Percentiles rank a stretch among this genome's conserved stretches.
These are phyloP conservation scores for Galerucella nymphaeae DNA, from an alignment of 2,888 invertebrate genomes.

Conservation along the genomic window DNA sequence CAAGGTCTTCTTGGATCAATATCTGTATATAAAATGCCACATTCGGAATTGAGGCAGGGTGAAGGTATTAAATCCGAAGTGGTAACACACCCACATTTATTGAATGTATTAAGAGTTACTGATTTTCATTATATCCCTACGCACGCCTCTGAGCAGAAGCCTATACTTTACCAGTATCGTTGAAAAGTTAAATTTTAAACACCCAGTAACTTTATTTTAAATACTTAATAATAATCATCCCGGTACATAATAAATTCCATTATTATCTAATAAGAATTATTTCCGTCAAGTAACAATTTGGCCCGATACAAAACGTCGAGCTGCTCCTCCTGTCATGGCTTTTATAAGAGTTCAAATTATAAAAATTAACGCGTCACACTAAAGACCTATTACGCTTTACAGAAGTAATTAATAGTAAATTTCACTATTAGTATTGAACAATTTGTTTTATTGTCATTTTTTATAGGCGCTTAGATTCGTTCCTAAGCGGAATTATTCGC, in stretches of 20 bases:
- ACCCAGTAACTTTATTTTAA: no score
- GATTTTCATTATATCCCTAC: no score
- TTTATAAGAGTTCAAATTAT: conserved; percentile 21
- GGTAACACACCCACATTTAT: background rate
- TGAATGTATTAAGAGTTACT: no score
- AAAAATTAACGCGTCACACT: conserved; percentile 25
- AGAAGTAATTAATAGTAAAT: conserved; percentile 22
- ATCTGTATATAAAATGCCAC: conserved; percentile 27
- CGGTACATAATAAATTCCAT: background rate
- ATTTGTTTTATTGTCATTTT: conserved; percentile 40
- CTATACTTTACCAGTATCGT: no score
- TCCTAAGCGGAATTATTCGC: conserved; percentile 43
- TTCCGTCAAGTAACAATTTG: background rate
- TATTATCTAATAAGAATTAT: background rate
- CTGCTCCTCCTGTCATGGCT: no score
- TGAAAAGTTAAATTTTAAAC: no score
- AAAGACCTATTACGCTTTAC: conserved; percentile 13
- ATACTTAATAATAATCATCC: background rate
- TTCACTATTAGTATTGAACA: conserved; percentile 3
- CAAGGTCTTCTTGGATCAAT: conserved; percentile 34
- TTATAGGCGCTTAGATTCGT: conserved; percentile 42
- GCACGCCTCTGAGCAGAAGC: no score
- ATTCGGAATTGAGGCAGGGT: conserved; percentile 22
- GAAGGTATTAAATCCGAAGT: conserved; percentile 10
- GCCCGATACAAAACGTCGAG: background rate